phyloP scores from a whole-genome alignment of 2,113 vertebrate genomes.

The Perca fluviatilis region DNA sequence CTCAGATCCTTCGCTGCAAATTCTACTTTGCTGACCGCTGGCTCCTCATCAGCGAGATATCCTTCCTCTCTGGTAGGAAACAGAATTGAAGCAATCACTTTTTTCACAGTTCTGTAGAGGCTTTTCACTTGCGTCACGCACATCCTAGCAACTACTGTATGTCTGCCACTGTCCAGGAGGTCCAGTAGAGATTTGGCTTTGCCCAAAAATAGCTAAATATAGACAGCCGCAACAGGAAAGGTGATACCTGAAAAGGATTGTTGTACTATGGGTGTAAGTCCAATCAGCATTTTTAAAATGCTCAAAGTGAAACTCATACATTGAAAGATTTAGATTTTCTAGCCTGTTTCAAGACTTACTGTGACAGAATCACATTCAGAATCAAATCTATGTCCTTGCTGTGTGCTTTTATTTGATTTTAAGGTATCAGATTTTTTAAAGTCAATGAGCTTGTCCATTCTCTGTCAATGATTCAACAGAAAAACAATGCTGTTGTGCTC shows the following conservation, averaged over 20 bases:
- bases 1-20: constrained; percentile 90
- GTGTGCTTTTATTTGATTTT: constrained; percentile 13
- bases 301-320: constrained; percentile 11
- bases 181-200: not conserved
- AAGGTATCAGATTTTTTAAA: not conserved
- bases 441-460: not conserved
- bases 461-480: not conserved
- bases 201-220: constrained; percentile 24
- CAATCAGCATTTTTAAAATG: constrained; percentile 7
- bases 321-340: not conserved
- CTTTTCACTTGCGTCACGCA: not conserved
- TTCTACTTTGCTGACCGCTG: constrained; percentile 91
- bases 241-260: not conserved
- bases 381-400: not conserved
- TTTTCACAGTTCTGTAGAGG: not conserved
- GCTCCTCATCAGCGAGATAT: constrained; percentile 95
- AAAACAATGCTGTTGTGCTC: not conserved
- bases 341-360: not conserved
- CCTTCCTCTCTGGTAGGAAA: constrained; percentile 89
- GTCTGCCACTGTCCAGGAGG: not conserved
- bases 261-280: not conserved
- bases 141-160: constrained; percentile 10
- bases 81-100: not conserved
- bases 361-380: constrained; percentile 11
- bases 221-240: not conserved